Conservation (phyloP, 2,888 invertebrate genomes). For the Coenonympha arcania region DNA sequence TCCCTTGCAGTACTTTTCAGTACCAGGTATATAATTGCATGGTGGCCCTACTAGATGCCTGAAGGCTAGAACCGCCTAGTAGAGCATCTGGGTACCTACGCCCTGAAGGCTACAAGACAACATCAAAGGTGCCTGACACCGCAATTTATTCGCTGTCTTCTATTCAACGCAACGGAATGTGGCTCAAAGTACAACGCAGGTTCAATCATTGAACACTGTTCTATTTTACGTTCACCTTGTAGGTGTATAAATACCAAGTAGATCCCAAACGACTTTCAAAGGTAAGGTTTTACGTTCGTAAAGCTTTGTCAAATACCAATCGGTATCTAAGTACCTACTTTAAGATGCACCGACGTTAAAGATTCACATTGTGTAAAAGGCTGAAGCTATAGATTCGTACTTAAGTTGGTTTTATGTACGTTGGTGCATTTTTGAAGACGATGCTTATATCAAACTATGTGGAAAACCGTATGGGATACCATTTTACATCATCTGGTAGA, state of each 20-base stretch:
- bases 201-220: background rate
- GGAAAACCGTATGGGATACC: no score
- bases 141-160: slow-evolving; percentile 14
- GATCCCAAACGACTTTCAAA: slow-evolving; percentile 1
- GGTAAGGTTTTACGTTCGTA: background rate
- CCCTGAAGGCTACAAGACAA: slow-evolving; percentile 9
- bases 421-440: no score
- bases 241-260: background rate
- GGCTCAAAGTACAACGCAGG: slow-evolving; percentile 1
- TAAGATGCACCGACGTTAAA: no score
- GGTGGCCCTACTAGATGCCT: no score
- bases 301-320: background rate
- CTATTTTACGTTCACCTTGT: slow-evolving; percentile 6
- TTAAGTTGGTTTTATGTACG: no score
- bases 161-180: background rate
- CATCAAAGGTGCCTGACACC: slow-evolving; percentile 4
- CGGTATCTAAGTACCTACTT: background rate
- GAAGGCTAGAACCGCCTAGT: no score
- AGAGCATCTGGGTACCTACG: background rate
- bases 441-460: no score
- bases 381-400: no score
- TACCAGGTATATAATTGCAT: no score
- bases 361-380: no score
- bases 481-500: no score
- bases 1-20: no score